A percentile compares a stretch with the other conserved stretches of the same genome.
phyloP scores from a whole-genome alignment of 2,797 vertebrate genomes.

The Lepus oiostolus region DNA sequence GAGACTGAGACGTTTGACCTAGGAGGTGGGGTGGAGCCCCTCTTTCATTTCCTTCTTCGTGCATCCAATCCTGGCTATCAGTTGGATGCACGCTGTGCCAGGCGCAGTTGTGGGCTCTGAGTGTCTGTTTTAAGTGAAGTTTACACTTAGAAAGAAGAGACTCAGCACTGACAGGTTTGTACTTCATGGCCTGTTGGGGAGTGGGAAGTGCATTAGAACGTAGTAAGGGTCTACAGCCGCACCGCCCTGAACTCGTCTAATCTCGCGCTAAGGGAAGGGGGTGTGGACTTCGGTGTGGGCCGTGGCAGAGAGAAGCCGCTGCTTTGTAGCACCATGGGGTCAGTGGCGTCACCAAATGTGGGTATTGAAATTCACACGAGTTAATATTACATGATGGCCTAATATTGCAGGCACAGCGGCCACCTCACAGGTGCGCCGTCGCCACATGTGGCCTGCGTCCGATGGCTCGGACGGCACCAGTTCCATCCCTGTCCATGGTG shows the following conservation, averaged over 20 bases:
- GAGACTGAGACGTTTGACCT: background rate
- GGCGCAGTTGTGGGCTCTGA: background rate
- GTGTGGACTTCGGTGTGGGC: background rate
- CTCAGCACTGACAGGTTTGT: background rate
- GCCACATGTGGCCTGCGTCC: background rate
- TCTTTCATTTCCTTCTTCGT: fast-evolving
- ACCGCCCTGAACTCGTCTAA: too few relatives aligned
- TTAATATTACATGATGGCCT: background rate
- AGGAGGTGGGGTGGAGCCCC: background rate
- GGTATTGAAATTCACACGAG: background rate
- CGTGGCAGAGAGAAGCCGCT: background rate
- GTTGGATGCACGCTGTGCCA: too few relatives aligned
- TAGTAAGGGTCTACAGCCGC: background rate
- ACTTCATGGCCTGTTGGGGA: background rate
- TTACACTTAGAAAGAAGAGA: background rate
- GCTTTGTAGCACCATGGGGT: background rate
- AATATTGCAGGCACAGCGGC: background rate
- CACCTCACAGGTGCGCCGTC: background rate
- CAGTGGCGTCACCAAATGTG: background rate
- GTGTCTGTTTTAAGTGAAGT: background rate
- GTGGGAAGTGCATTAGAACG: background rate
- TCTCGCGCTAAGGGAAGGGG: background rate
- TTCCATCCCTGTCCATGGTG: background rate
- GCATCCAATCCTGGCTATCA: background rate
- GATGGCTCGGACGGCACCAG: background rate